Conservation (phyloP, 2,888 invertebrate species). For the Trissoscelio sp. region DNA sequence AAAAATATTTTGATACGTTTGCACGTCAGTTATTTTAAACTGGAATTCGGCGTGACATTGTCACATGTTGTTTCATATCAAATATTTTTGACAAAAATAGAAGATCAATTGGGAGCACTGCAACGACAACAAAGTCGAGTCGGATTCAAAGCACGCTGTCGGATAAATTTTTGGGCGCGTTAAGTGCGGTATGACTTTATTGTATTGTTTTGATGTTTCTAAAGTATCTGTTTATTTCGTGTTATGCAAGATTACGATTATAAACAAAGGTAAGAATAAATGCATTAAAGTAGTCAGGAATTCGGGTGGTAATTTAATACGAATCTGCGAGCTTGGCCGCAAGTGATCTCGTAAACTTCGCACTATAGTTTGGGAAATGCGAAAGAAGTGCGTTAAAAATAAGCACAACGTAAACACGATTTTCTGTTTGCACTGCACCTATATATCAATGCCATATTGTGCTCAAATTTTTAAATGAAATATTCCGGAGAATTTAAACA, state of each 20-base stretch:
- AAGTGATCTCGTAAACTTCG: constrained; percentile 28
- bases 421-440: constrained; percentile 20
- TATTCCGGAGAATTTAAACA: too few species aligned
- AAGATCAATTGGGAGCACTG: constrained; percentile 21
- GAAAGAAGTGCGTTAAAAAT: constrained; percentile 45
- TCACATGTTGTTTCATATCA: neutral
- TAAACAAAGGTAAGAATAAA: constrained; percentile 48
- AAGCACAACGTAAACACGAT: constrained; percentile 44
- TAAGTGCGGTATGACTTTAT: constrained; percentile 11
- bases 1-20: neutral
- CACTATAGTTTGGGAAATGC: constrained; percentile 34
- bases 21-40: neutral
- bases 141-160: constrained; percentile 12
- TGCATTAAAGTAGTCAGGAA: constrained; percentile 18
- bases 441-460: constrained; percentile 28
- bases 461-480: constrained; percentile 18
- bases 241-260: constrained; percentile 40
- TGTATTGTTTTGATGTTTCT: constrained; percentile 27
- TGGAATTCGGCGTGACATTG: constrained; percentile 7
- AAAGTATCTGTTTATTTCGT: constrained; percentile 1
- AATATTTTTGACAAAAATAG: constrained; percentile 43
- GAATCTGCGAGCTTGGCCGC: constrained; percentile 4
- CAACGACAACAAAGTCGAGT: constrained; percentile 32
- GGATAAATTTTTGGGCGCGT: constrained; percentile 20
- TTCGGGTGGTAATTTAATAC: constrained; percentile 17